Evolutionary conservation across 2,888 invertebrate genomes (phyloP).

Genomic region (Lithophane socia): DNA sequence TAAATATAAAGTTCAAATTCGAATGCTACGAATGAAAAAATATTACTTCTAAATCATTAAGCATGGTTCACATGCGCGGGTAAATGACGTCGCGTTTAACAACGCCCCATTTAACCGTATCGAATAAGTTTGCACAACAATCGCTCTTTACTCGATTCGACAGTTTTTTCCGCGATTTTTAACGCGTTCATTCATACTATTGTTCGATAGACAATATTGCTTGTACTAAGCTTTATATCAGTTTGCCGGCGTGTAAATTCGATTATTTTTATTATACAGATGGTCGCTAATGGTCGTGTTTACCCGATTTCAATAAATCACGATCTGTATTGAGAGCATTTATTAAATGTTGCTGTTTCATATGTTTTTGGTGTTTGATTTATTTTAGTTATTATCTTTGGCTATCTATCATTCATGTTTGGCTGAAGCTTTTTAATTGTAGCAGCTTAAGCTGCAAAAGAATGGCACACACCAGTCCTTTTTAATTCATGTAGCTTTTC

Average conservation of each 20-base stretch:
- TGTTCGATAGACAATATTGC: constrained; percentile 79
- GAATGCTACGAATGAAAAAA: background rate
- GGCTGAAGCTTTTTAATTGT: constrained; percentile 39
- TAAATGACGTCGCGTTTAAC: constrained; percentile 81
- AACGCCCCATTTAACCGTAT: constrained; percentile 88
- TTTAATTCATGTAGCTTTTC: background rate
- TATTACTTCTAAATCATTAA: constrained; percentile 87
- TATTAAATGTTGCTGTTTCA: constrained; percentile 60
- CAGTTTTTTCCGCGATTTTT: constrained; percentile 86
- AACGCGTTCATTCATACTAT: constrained; percentile 82
- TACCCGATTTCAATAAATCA: constrained; percentile 84
- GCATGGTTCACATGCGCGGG: constrained; percentile 85
- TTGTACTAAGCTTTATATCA: constrained; percentile 74
- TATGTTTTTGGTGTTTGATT: constrained; percentile 47
- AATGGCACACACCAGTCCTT: background rate
- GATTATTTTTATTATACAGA: constrained; percentile 88
- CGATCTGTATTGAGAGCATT: constrained; percentile 62
- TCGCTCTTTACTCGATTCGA: constrained; percentile 88
- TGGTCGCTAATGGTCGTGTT: constrained; percentile 79
- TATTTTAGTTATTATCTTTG: constrained; percentile 30
- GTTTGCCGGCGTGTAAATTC: constrained; percentile 87
- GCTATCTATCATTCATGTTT: constrained; percentile 46
- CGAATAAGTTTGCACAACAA: constrained; percentile 90
- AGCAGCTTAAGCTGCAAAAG: background rate
- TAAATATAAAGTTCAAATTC: constrained; percentile 38